Percentiles rank a stretch among this genome's conserved stretches.
These are phyloP conservation scores for Abrostola tripartita DNA, from an alignment of 2,888 invertebrate genomes.

Conservation along the genomic window DNA sequence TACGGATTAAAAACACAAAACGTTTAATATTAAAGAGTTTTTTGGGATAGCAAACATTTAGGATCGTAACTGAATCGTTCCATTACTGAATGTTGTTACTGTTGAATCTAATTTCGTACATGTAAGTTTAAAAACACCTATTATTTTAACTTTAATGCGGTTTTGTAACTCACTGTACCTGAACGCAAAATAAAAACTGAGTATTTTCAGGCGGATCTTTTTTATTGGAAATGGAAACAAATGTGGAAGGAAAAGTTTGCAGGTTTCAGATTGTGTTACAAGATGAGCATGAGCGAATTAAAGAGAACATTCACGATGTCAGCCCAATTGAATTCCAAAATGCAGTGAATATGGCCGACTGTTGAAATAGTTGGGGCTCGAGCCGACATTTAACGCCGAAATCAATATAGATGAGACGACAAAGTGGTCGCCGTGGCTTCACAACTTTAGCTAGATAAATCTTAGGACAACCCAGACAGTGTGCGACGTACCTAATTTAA, in stretches of 20 bases:
- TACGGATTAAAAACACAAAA: neutral
- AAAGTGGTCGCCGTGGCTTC: constrained; percentile 25
- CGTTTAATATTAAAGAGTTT: neutral
- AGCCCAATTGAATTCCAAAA: constrained; percentile 49
- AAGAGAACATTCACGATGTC: constrained; percentile 38
- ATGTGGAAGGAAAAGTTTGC: constrained; percentile 26
- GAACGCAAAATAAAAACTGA: constrained; percentile 15
- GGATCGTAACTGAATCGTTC: neutral
- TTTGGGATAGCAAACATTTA: neutral
- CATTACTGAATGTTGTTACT: neutral
- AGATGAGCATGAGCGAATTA: constrained; percentile 39
- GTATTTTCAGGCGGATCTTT: constrained; percentile 14
- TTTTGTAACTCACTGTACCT: neutral
- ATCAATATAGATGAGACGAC: constrained; percentile 47
- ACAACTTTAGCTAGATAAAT: constrained; percentile 38
- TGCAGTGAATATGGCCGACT: constrained; percentile 30
- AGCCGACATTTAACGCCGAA: constrained; percentile 15
- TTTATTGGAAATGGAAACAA: constrained; percentile 23
- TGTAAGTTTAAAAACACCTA: constrained; percentile 4
- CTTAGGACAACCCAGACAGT: constrained; percentile 20
- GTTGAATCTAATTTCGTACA: constrained; percentile 8
- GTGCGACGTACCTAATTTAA: constrained; percentile 15
- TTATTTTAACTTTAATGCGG: constrained; percentile 23
- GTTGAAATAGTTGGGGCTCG: constrained; percentile 21
- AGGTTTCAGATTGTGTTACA: constrained; percentile 25